Base-by-base conservation (phyloP, 2,797 vertebrate species). In the Leptatherina wallacei region DNA sequence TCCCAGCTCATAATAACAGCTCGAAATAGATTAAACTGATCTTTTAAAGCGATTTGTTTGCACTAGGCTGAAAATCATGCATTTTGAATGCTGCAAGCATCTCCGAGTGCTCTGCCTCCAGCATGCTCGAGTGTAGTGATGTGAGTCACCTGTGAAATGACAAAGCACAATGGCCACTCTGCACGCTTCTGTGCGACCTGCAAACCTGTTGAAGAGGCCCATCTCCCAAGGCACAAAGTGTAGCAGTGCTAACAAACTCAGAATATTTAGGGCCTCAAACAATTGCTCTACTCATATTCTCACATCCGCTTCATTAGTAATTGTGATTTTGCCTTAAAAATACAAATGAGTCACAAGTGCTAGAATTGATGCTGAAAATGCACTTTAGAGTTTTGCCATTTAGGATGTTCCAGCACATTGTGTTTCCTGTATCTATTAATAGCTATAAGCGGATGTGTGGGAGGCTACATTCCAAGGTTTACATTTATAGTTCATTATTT, bases 21-120 rank as follows among this genome's bases (percentile, higher is more conserved):
- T 95, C 93, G 92, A 95, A 95, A 95, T 94, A 95, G 94, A 95
- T 95, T 95, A 95, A 95, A 95, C 95, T 85, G 94, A 93, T 94
- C 92, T 95, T 95, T 95, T 93, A 95, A 95, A 94, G 94, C 89
- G 93, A 95, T 95, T 95, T 94, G 93, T 95, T 95, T 95, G 93
- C 94, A 93, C 93, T 93, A 89, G 91, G 91, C 85, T 93, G 92
- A 83, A 95, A 93, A 95, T 95, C 92, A 94, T 93, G 90, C 89
- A 93, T 94, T 95, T 94, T 90, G 91, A 94, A 94, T 94, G 89
- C 92, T 60, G 93, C 93, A 84, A 91, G 93, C 94, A 90, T 93
- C 93, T 95, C 91, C 71, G 85, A 94, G 93, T 93, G 90, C 92
- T 92, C 92, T 93, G 79, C 87, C 92, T 93, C 89, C 92, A 83